These are phyloP conservation scores for Lacerta viridis DNA, from an alignment of 2,797 vertebrate genomes.

Conservation along the genomic window DNA sequence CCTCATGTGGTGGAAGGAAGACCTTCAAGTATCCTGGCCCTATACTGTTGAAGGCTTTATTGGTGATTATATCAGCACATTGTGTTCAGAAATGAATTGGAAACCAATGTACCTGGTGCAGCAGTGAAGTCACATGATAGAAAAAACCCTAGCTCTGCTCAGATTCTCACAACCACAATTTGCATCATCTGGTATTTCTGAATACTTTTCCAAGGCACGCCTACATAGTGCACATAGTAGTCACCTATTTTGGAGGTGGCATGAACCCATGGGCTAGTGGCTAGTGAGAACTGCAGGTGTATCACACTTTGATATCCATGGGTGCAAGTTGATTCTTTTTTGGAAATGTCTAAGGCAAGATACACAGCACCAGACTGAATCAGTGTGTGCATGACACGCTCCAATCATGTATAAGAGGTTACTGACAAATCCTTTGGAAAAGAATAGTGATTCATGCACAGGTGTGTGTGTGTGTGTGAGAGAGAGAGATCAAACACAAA, in stretches of 20 bases:
- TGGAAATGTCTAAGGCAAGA: conserved; percentile 53
- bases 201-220: neutral
- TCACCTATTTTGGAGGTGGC: neutral
- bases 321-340: conserved; percentile 19
- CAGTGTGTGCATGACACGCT: conserved; percentile 53
- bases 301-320: neutral
- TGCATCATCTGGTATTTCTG: neutral
- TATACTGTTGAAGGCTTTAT: neutral
- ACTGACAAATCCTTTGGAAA: conserved; percentile 70
- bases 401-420: conserved; percentile 72
- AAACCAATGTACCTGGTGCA: neutral
- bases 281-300: neutral
- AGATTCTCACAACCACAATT: neutral
- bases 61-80: neutral
- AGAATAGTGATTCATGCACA: conserved; percentile 59
- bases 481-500: conserved; percentile 75
- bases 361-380: conserved; percentile 51
- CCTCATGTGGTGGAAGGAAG: neutral
- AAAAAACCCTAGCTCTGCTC: neutral
- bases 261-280: too few species aligned
- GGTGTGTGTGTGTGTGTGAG: conserved; percentile 39
- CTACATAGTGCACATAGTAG: neutral
- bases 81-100: neutral
- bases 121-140: neutral
- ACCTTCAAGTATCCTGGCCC: neutral